These are phyloP conservation scores for Muntiacus reevesi DNA, from an alignment of 2,113 vertebrate genomes.

Conservation along the genomic window DNA sequence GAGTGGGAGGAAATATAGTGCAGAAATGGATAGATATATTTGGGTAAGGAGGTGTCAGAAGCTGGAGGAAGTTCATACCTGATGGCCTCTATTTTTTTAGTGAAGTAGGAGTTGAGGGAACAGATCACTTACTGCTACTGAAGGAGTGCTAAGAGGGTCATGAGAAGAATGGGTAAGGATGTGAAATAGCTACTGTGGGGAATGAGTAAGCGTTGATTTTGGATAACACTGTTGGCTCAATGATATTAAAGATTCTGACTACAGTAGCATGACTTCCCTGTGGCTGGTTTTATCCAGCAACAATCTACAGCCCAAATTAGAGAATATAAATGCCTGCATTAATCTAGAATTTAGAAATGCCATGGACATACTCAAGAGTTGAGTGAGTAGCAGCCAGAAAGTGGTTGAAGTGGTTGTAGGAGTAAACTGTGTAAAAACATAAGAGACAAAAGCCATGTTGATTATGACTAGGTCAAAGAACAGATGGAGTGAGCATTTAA, in stretches of 20 bases:
- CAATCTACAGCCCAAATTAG: neutral
- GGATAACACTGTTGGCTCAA: neutral
- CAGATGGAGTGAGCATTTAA: neutral
- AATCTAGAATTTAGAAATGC: neutral
- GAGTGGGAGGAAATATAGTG: neutral
- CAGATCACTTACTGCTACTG: neutral
- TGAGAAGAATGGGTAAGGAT: neutral
- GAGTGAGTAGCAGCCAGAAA: neutral
- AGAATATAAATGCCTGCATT: neutral
- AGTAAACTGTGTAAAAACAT: neutral
- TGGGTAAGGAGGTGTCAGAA: neutral
- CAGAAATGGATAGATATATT: neutral
- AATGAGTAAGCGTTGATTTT: neutral
- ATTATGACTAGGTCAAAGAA: neutral
- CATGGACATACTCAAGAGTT: neutral
- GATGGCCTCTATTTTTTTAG: neutral
- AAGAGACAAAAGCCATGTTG: neutral
- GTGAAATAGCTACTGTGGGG: neutral
- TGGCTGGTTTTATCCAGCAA: conserved; percentile 17
- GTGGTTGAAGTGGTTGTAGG: neutral
- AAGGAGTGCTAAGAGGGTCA: neutral
- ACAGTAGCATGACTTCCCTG: neutral
- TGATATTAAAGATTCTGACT: neutral
- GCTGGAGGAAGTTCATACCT: neutral
- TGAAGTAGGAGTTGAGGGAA: neutral